These are phyloP conservation scores for Eristalis tenax DNA, from an alignment of 2,888 invertebrate genomes.

Conservation along the genomic window DNA sequence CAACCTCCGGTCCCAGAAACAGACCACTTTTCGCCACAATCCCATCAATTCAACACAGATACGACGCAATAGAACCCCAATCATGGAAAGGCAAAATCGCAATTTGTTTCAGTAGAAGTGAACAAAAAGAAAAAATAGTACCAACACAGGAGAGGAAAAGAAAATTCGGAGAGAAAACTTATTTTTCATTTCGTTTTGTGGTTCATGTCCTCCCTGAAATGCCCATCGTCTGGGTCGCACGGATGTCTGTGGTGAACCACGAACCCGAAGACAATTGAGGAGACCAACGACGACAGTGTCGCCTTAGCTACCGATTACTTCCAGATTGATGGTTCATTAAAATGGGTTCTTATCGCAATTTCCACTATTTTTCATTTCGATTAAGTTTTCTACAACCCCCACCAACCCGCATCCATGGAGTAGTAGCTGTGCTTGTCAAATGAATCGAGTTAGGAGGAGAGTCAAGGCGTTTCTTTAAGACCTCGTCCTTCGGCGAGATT, in stretches of 20 bases:
- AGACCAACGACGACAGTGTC: background rate
- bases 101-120: constrained; percentile 30
- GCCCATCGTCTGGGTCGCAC: background rate
- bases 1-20: background rate
- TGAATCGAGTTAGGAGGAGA: background rate
- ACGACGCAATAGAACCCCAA: background rate
- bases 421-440: constrained; percentile 6
- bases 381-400: background rate
- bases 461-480: background rate
- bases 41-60: background rate
- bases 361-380: constrained; percentile 23
- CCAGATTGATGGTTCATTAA: constrained; percentile 36
- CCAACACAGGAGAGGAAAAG: background rate
- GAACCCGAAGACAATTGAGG: background rate
- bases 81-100: background rate
- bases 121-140: no score
- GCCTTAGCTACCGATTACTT: constrained; percentile 22
- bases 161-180: background rate
- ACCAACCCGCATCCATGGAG: background rate
- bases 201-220: background rate
- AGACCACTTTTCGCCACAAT: background rate
- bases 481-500: background rate
- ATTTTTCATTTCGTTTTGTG: constrained; percentile 8
- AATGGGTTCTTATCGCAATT: constrained; percentile 43
- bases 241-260: background rate